Base-by-base conservation (phyloP, 2,797 vertebrate species). In the Enteromius radiatus region DNA sequence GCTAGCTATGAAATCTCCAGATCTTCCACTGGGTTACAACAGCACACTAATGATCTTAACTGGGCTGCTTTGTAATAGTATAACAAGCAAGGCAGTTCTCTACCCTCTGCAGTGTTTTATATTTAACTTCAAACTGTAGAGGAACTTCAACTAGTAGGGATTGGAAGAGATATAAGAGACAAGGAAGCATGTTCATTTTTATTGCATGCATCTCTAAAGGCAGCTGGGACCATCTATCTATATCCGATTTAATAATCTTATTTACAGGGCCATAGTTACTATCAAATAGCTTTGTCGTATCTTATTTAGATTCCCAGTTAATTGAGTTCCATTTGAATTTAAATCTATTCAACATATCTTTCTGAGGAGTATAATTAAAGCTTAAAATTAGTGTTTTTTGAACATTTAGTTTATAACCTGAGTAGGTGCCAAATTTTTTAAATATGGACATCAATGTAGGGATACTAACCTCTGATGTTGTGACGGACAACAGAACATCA, bases 1-100 rank as follows among this genome's bases (percentile, higher is more conserved):
- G 56, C 26, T 11, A 64, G 59, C 17, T 77, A 41, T 45, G 14
- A 43, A 41, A 64, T 19, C 19, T 77, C 26, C 59, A 19, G 36
- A 19, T 77, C 19, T 10, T 64, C 75, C 75, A 47, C 43, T 64
- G 56, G 7, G 38, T 77, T 77, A 64, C 59, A 77, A 4, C 33
- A 64, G 43, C 56, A 77, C 3, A 14, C 59, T 28, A 77, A 31
- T 10, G 14, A 8, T 43, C 26, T 47, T 63, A 47, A 2, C 17
- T 47, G 75, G 10, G 75, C 56, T 19, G 59, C 26, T 36, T 31
- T 64, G 61, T 45, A 77, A 47, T 77, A 63, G 28, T 77, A 59
- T 43, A 15, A 43, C 4, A 78, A n/a, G 19, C 38, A 77, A 43
- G 23, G 65, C 12, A 80, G 65, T 6, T 49, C n/a, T 71, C 65